phyloP scores from a whole-genome alignment of 2,888 invertebrate species.

The Mechanitis messenoides region DNA sequence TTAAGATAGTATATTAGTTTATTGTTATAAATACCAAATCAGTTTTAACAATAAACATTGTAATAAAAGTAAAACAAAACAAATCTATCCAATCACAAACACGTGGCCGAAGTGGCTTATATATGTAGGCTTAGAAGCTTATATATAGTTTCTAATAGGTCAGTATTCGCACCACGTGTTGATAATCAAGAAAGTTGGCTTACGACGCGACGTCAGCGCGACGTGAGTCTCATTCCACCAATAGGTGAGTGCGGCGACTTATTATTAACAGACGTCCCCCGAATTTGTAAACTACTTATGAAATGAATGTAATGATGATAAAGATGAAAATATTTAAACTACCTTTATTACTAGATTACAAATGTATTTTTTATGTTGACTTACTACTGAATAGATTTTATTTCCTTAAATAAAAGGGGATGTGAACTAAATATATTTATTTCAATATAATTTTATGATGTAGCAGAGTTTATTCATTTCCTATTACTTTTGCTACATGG shows the following conservation, averaged over 20 bases:
- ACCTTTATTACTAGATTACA: too few species aligned
- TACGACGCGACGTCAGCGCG: conserved; percentile 43
- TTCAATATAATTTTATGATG: too few species aligned
- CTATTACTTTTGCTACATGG: too few species aligned
- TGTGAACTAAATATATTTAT: too few species aligned
- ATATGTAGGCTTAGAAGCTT: conserved; percentile 26
- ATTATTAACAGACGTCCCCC: conserved; percentile 18
- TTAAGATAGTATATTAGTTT: too few species aligned
- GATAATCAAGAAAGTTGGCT: conserved; percentile 70
- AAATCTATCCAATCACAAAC: not conserved
- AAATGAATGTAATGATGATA: not conserved
- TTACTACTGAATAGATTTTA: too few species aligned
- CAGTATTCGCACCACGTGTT: conserved; percentile 61
- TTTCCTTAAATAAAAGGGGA: too few species aligned
- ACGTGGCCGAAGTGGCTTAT: conserved; percentile 21
- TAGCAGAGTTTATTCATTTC: too few species aligned
- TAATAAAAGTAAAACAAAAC: not conserved
- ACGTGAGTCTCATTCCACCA: conserved; percentile 62
- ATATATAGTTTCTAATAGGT: conserved; percentile 18
- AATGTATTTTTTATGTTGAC: too few species aligned
- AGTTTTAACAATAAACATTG: not conserved
- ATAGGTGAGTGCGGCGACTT: conserved; percentile 44
- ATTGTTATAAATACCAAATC: too few species aligned
- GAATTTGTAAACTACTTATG: conserved; percentile 1
- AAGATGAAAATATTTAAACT: too few species aligned